Evolutionary conservation across 2,888 invertebrate species (phyloP), one percentile per base, ranked within the genome.

Genomic region (Xanthia icteritia): DNA sequence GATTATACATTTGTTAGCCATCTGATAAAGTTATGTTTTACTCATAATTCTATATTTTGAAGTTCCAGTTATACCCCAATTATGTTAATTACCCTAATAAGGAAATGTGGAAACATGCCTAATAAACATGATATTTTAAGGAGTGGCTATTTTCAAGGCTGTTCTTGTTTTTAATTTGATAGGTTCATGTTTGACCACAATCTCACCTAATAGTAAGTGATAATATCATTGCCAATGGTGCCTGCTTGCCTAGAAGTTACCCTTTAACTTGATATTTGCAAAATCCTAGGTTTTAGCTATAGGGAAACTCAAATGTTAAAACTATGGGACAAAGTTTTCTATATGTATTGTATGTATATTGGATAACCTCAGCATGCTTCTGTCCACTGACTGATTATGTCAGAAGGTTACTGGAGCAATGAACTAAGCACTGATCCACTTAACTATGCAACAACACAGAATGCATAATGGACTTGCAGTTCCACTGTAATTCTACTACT

Each of bases 371-470:
- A 78, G 63, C 79, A 51, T 76, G 67, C 68, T 70, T 73, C 69
- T 77, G 82, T 73, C 73, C 76, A 79, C 60, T 73, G 58, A 73
- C 74, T 85, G 85, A 83, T 83, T 79, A 85, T 86, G 85, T 87
- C 79, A 84, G 81, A 81, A 85, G 88, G 88, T 88, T 73, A 86
- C 83, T 85, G 73, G 90, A 79, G 86, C 89, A 90, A 84, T 89
- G 89, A 90, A 88, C 89, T 89, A 67, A 64, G 63, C 67, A 71
- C 76, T 88, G 74, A 88, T 84, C 79, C 75, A 84, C 70, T 88
- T 84, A 84, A 70, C 63, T 64, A n/a, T 20, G 13, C 42, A 42
- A 69, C n/a, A 6, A 61, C 51, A 56, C 20, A 66, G 13, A 74
- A 83, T 72, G 36, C 67, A 65, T 72, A 61, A 63, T 42, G 23